Percentiles rank a stretch among this genome's conserved stretches.
phyloP scores from a whole-genome alignment of 2,113 vertebrate genomes.

The Laticauda colubrina region DNA sequence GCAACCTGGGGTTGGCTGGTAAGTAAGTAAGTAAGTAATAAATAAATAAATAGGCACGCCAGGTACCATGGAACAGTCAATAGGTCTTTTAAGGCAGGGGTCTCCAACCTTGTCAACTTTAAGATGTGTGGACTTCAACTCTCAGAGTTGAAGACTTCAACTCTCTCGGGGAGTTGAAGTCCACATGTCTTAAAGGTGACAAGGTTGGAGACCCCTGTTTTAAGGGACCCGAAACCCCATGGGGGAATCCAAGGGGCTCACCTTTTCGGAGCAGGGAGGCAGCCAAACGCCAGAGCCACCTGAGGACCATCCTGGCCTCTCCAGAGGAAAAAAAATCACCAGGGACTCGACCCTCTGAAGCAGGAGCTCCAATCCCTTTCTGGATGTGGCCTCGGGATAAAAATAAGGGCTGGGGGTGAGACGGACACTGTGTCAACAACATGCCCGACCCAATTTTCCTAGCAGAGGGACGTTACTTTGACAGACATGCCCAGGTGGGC shows the following conservation, averaged over 20 bases:
- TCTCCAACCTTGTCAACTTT: background rate
- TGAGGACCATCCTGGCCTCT: background rate
- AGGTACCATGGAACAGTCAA: background rate
- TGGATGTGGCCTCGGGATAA: background rate
- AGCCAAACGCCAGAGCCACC: background rate
- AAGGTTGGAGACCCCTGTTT: background rate
- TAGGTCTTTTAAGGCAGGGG: background rate
- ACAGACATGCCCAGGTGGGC: slow-evolving; percentile 14
- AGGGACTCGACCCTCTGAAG: background rate
- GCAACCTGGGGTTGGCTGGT: too few relatives aligned
- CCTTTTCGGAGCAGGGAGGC: background rate
- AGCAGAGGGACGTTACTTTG: background rate
- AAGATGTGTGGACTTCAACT: too few relatives aligned
- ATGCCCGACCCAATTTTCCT: background rate
- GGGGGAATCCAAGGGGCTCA: background rate
- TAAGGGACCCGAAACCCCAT: too few relatives aligned
- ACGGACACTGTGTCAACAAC: background rate
- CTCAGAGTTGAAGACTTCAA: too few relatives aligned
- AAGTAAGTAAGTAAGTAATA: too few relatives aligned
- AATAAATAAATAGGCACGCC: background rate
- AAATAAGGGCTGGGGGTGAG: background rate
- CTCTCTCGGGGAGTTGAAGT: too few relatives aligned
- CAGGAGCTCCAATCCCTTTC: background rate
- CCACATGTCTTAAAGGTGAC: too few relatives aligned
- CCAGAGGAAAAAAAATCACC: background rate